A percentile compares a stretch with the other conserved stretches of the same genome.
These are phyloP conservation scores for Athene noctua DNA, from an alignment of 2,113 vertebrate species.

Conservation along the genomic window DNA sequence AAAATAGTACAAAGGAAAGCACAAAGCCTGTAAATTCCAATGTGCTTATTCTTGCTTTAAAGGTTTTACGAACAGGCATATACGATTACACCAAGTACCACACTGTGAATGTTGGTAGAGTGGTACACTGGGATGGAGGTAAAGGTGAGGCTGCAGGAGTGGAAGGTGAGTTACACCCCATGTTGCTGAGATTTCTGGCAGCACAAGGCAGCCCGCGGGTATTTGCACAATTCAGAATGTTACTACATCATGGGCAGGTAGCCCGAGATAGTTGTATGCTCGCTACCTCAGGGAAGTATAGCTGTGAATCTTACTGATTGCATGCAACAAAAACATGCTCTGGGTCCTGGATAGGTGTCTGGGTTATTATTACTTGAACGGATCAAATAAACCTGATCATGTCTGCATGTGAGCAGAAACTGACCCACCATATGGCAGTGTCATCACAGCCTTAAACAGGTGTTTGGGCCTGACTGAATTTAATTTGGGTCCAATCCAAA, in stretches of 20 bases:
- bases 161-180: fast-evolving
- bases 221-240: not conserved
- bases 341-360: not conserved
- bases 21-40: not conserved
- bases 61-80: not conserved
- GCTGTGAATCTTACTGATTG: not conserved
- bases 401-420: not conserved
- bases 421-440: slow-evolving; percentile 48
- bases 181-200: not conserved
- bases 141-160: not conserved
- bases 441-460: slow-evolving; percentile 39
- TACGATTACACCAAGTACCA: not conserved
- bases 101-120: fast-evolving
- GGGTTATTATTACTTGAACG: not conserved
- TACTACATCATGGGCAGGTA: not conserved
- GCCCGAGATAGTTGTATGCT: not conserved
- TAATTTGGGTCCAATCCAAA: slow-evolving; percentile 43
- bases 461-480: slow-evolving; percentile 25
- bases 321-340: not conserved
- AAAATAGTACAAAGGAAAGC: not conserved
- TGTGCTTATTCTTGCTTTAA: not conserved
- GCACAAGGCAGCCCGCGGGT: not conserved
- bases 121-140: not conserved
- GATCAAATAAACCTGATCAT: not conserved
- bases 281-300: not conserved